A percentile compares a stretch with the other conserved stretches of the same genome.
Evolutionary conservation across 2,113 vertebrate species (phyloP).

Genomic region (Bujurquina vittata): DNA sequence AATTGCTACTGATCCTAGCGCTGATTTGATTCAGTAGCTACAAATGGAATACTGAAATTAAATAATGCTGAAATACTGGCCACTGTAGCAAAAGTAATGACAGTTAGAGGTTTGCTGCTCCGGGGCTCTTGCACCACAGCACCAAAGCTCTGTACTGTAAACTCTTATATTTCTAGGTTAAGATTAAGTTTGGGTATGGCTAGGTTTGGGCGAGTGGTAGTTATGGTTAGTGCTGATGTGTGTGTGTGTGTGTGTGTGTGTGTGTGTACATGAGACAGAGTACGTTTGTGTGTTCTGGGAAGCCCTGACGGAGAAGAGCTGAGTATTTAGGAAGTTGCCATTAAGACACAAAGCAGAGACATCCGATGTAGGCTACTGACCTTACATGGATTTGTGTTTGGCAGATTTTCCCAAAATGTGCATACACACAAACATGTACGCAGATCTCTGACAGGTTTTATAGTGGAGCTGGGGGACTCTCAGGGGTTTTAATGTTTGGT

Average conservation of each 20-base stretch:
- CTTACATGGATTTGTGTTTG: constrained; percentile 79
- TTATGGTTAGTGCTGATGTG: neutral
- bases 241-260: constrained; percentile 18
- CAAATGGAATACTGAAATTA: neutral
- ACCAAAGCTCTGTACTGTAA: constrained; percentile 8
- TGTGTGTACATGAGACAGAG: constrained; percentile 33
- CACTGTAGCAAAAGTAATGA: constrained; percentile 1
- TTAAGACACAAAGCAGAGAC: constrained; percentile 79
- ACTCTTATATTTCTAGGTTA: constrained; percentile 3
- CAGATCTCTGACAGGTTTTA: constrained; percentile 68
- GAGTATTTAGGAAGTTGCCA: constrained; percentile 80
- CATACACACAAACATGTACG: constrained; percentile 19
- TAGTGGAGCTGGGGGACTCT: constrained; percentile 53
- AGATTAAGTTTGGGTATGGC: neutral
- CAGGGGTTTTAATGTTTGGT: constrained; percentile 42
- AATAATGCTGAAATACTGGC: neutral
- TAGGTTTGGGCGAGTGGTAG: neutral
- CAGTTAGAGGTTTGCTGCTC: neutral
- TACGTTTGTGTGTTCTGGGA: constrained; percentile 61
- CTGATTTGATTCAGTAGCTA: neutral
- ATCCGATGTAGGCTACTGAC: constrained; percentile 70
- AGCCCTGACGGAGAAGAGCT: constrained; percentile 62
- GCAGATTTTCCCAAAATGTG: constrained; percentile 66
- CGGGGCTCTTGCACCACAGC: constrained; percentile 29
- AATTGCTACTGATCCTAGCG: no score